Evolutionary conservation across 1,140 invertebrate genomes (phyloP).

Genomic region (Drosophila parvula): DNA sequence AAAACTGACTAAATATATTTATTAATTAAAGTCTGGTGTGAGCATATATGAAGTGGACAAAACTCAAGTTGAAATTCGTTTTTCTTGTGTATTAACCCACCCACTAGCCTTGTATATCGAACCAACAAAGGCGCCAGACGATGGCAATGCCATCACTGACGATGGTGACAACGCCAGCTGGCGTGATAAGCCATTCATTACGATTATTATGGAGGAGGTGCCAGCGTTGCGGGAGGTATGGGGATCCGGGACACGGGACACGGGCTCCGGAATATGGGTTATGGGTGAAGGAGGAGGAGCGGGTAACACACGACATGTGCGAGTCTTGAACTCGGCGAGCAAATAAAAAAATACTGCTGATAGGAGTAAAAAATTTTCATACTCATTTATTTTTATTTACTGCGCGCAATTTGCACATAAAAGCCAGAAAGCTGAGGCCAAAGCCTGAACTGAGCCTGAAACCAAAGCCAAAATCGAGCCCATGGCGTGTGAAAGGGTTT

Average conservation of each 20-base stretch:
- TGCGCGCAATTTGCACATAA: slow-evolving; percentile 82
- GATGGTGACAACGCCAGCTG: slow-evolving; percentile 81
- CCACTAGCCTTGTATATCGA: slow-evolving; percentile 51
- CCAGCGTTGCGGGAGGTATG: slow-evolving; percentile 5
- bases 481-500: slow-evolving; percentile 62
- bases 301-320: slow-evolving; percentile 33
- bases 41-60: neutral
- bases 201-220: slow-evolving; percentile 70
- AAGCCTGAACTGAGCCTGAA: slow-evolving; percentile 22
- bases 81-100: slow-evolving; percentile 6
- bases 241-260: neutral
- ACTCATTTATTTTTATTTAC: slow-evolving; percentile 83
- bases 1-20: neutral
- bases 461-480: slow-evolving; percentile 27
- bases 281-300: neutral
- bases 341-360: slow-evolving; percentile 80
- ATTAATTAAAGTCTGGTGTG: too few relatives aligned
- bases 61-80: neutral
- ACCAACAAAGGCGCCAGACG: slow-evolving; percentile 74
- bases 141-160: slow-evolving; percentile 39
- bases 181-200: slow-evolving; percentile 83
- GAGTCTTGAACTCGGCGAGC: slow-evolving; percentile 51
- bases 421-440: slow-evolving; percentile 49
- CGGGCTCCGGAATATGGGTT: slow-evolving; percentile 12
- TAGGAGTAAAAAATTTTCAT: slow-evolving; percentile 81